Evolutionary conservation across 2,888 invertebrate species (phyloP).

Genomic region (Scaptomyza reducta): DNA sequence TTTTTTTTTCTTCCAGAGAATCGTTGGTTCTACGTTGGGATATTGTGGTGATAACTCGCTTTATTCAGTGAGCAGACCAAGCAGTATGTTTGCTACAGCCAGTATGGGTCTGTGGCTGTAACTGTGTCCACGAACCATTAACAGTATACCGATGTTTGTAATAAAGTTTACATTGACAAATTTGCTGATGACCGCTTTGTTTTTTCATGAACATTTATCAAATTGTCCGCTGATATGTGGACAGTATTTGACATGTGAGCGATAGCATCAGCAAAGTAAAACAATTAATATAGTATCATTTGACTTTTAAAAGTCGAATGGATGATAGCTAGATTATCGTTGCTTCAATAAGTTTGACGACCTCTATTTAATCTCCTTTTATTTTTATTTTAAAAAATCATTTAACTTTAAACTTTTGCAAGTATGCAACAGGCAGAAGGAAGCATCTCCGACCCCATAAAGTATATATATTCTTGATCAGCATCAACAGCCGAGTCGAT

Average conservation of each 20-base stretch:
- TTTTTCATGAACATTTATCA: constrained; percentile 57
- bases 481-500: too few relatives aligned
- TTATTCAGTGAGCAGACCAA: constrained; percentile 22
- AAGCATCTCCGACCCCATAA: too few relatives aligned
- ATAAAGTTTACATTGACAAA: constrained; percentile 73
- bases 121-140: constrained; percentile 55
- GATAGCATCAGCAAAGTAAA: constrained; percentile 4
- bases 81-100: neutral
- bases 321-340: neutral
- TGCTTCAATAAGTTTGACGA: too few relatives aligned
- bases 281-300: constrained; percentile 5
- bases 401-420: neutral
- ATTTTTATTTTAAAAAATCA: neutral
- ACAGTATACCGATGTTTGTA: constrained; percentile 59
- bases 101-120: neutral
- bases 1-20: constrained; percentile 20
- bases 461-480: too few relatives aligned
- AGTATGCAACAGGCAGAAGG: too few relatives aligned
- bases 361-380: neutral
- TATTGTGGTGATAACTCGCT: constrained; percentile 41
- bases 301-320: neutral
- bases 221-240: constrained; percentile 36
- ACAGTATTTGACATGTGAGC: constrained; percentile 18
- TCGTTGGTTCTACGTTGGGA: constrained; percentile 29
- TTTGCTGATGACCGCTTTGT: constrained; percentile 57